A percentile compares a stretch with the other conserved stretches of the same genome.
phyloP scores from a whole-genome alignment of 2,113 vertebrate genomes.

The Pholis gunnellus region DNA sequence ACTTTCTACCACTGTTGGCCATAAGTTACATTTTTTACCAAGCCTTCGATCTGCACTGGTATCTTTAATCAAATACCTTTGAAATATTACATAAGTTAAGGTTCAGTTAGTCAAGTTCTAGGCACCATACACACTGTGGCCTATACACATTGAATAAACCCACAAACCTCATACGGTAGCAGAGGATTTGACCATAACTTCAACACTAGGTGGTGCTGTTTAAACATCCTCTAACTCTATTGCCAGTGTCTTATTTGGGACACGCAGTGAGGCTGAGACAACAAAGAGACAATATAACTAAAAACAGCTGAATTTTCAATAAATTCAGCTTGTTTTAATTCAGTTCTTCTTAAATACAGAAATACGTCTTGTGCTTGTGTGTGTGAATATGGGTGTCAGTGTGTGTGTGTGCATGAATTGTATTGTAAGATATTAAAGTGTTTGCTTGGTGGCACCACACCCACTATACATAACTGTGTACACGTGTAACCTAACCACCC shows the following conservation, averaged over 20 bases:
- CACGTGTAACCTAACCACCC: constrained; percentile 13
- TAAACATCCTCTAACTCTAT: neutral
- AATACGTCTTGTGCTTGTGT: neutral
- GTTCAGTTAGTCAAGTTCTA: neutral
- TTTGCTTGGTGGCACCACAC: constrained; percentile 45
- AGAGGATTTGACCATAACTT: neutral
- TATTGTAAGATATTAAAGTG: neutral
- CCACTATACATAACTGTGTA: constrained; percentile 25
- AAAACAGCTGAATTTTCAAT: constrained; percentile 2
- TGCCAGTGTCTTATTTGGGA: neutral
- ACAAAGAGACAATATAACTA: neutral
- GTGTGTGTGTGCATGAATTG: neutral
- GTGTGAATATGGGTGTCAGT: neutral
- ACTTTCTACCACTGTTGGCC: neutral
- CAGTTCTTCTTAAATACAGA: neutral
- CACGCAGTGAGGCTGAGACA: neutral
- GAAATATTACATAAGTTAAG: neutral
- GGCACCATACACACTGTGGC: neutral
- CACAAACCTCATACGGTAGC: neutral
- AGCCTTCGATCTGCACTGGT: neutral
- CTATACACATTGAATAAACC: neutral
- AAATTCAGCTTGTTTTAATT: neutral
- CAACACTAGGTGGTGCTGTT: constrained; percentile 56
- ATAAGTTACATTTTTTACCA: neutral
- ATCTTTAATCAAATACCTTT: neutral